A percentile compares a stretch with the other conserved stretches of the same genome.
Evolutionary conservation across 2,113 vertebrate genomes (phyloP).

Genomic region (Elephantulus edwardii): DNA sequence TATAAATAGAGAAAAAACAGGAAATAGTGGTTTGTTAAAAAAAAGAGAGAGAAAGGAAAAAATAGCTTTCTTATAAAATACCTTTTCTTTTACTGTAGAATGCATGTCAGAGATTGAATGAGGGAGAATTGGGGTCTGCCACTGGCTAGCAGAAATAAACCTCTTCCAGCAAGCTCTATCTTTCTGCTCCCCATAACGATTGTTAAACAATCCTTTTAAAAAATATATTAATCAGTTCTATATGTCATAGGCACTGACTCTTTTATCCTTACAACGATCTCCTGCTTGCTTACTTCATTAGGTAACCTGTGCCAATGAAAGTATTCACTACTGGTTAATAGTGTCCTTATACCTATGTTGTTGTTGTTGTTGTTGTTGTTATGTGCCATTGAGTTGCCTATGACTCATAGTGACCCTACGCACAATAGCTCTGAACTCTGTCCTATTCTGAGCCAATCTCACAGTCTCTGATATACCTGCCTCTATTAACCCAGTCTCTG

Average conservation of each 20-base stretch:
- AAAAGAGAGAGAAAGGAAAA: slow-evolving; percentile 25
- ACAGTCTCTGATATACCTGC: no score
- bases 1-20: slow-evolving; percentile 79
- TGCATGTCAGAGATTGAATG: slow-evolving; percentile 28
- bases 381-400: no score
- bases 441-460: no score
- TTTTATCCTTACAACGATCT: neutral
- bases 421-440: no score
- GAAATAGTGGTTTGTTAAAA: slow-evolving; percentile 67
- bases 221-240: neutral
- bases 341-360: neutral
- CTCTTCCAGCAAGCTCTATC: neutral
- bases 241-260: neutral
- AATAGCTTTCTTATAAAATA: slow-evolving; percentile 53
- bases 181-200: neutral
- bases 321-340: neutral
- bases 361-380: no score
- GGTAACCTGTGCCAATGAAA: neutral
- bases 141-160: neutral
- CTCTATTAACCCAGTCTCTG: no score
- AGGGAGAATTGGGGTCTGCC: neutral
- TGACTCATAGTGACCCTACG: no score
- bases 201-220: neutral
- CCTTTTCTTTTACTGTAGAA: neutral
- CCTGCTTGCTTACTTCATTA: fast-evolving